Conservation (phyloP, 2,797 vertebrate genomes). For the Brachyrhaphis roseni region DNA sequence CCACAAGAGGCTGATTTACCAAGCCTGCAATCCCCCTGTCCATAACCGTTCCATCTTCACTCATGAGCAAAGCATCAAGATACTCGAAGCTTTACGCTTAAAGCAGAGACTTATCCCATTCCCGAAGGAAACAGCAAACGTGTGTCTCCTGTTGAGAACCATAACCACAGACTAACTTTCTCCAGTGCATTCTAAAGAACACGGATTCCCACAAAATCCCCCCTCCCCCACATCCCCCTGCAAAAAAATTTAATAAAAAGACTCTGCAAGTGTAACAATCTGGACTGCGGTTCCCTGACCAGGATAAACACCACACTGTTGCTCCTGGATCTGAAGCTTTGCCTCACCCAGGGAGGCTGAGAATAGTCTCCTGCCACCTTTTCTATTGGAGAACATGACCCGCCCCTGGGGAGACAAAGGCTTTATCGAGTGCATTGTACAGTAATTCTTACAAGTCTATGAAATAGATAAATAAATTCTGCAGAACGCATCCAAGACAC, state of each 20-base stretch:
- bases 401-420: neutral
- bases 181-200: neutral
- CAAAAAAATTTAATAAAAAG: too few relatives aligned
- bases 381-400: neutral
- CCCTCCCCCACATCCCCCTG: too few relatives aligned
- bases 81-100: neutral
- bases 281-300: neutral
- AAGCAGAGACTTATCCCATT: neutral
- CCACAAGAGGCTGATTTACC: neutral
- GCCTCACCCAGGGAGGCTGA: neutral
- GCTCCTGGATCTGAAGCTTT: neutral
- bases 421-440: constrained; percentile 5
- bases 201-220: neutral
- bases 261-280: neutral
- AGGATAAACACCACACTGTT: neutral
- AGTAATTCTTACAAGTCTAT: neutral
- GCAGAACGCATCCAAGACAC: neutral
- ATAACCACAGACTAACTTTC: neutral
- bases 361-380: neutral
- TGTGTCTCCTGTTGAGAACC: neutral
- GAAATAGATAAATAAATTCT: neutral
- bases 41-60: neutral
- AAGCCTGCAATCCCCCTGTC: neutral
- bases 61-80: neutral
- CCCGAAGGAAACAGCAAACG: neutral